These are phyloP conservation scores for Dinoponera quadriceps DNA, from an alignment of 1,140 invertebrate genomes.

Conservation along the genomic window DNA sequence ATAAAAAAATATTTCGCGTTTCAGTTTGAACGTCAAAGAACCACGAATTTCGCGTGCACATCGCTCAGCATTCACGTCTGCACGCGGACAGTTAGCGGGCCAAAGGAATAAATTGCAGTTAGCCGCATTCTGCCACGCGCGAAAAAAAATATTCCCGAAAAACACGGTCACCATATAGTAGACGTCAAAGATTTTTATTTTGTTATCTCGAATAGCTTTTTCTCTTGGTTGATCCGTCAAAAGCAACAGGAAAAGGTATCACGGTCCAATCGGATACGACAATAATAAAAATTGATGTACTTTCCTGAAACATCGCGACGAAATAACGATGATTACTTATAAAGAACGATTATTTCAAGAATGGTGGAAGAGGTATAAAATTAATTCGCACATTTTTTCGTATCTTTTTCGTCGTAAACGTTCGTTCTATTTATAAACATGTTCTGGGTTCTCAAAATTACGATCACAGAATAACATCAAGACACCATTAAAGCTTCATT, in stretches of 20 bases:
- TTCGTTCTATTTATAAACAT: not conserved
- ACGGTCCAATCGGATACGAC: not conserved
- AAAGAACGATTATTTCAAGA: no score
- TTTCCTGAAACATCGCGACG: not conserved
- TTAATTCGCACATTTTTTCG: not conserved
- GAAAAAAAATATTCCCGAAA: slow-evolving; percentile 31
- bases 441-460: no score
- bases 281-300: slow-evolving; percentile 6
- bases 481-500: not conserved
- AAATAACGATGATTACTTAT: slow-evolving; percentile 20
- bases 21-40: not conserved
- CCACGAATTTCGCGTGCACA: slow-evolving; percentile 1
- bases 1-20: not conserved
- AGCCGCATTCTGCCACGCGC: not conserved
- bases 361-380: not conserved
- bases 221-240: not conserved
- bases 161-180: not conserved
- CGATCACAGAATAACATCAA: no score
- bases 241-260: not conserved
- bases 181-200: not conserved
- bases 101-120: slow-evolving; percentile 50
- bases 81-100: not conserved
- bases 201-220: not conserved
- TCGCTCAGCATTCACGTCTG: not conserved
- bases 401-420: not conserved